phyloP scores from a whole-genome alignment of 2,113 vertebrate species.

The Phasianus colchicus region DNA sequence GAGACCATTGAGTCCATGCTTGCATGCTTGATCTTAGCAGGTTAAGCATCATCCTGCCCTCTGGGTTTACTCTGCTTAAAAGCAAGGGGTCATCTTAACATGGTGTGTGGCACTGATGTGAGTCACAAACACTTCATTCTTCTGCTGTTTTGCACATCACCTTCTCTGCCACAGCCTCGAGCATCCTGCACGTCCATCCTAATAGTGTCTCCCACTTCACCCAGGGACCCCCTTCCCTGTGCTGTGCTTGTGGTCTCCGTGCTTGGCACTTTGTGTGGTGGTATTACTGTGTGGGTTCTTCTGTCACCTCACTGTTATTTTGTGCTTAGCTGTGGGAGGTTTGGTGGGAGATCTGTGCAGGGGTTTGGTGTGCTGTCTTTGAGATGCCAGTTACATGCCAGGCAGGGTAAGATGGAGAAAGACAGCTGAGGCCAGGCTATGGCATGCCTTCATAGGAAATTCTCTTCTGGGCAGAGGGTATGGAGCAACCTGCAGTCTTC shows the following conservation, averaged over 20 bases:
- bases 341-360: background rate
- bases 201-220: too few relatives aligned
- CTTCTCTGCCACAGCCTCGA: background rate
- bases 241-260: rapidly evolving
- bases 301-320: background rate
- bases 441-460: background rate
- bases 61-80: background rate
- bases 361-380: background rate
- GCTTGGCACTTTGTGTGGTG: rapidly evolving
- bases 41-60: background rate
- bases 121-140: background rate
- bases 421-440: rapidly evolving
- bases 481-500: background rate
- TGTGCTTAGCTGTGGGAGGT: background rate
- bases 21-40: too few relatives aligned
- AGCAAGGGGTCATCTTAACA: background rate
- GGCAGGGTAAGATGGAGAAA: background rate
- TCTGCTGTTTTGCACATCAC: background rate
- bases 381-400: background rate
- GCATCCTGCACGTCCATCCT: rapidly evolving
- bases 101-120: background rate
- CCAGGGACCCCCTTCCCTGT: too few relatives aligned
- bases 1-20: too few relatives aligned
- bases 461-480: background rate
- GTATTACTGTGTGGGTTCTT: rapidly evolving